Evolutionary conservation across 2,113 vertebrate species (phyloP), one percentile per base, ranked within the genome.

Genomic region (Nycticryphes semicollaris): DNA sequence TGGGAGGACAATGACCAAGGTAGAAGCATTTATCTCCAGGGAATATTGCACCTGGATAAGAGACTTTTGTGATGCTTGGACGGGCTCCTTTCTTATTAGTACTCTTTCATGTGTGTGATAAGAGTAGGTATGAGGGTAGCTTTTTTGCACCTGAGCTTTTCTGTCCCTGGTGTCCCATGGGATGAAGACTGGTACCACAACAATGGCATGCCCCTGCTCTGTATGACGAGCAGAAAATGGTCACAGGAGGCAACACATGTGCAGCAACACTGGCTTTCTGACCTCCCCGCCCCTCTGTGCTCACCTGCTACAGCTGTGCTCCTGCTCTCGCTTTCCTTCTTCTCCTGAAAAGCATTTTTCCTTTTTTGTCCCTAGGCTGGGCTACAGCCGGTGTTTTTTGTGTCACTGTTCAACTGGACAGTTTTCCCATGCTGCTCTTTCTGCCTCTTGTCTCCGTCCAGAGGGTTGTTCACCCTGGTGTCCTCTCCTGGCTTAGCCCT

Each of bases 221-320:
- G 45, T 23, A 31, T 0, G 2, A 35, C 1, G 3, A 64, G 33
- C 35, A n/a, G 15, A 50, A 64, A 37, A 57, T 5, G 2, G 21
- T 47, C 0, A 0, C 48, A 56, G 50, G 48, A 77, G 53, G 48
- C 41, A 69, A 68, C 59, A 20, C 2, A 18, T 5, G 1, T 6
- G 47, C 20, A 60, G 33, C 3, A 10, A 53, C 69, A 45, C 5
- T 0, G 4, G 4, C 53, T 87, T 93, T 75, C n/a, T 3, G 14
- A 22, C 20, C 7, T 82, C 33, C 27, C 18, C 0, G 0, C 20
- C 15, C 9, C 33, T 51, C 35, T 57, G 30, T 0, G 0, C 8
- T 73, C 72, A 50, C 28, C 30, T 79, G 23, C 70, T 27, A 56
- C 41, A 53, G 31, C 54, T 82, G 14, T 21, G 31, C 17, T 93